phyloP scores from a whole-genome alignment of 1,140 invertebrate species.

The Brachionus calyciflorus region DNA sequence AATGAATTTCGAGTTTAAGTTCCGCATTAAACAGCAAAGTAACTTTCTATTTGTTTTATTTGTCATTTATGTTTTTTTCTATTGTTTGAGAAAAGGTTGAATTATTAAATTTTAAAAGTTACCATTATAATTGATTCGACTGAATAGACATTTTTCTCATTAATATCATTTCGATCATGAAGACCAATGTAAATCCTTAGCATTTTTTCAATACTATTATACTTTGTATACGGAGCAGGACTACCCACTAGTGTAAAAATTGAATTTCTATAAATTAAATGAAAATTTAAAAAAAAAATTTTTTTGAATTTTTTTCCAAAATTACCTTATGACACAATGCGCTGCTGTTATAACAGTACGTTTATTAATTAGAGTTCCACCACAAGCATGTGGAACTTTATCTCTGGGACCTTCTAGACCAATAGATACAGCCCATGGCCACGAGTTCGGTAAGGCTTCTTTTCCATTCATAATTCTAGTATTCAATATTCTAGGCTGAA shows the following conservation, averaged over 20 bases:
- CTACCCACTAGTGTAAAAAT: slow-evolving; percentile 36
- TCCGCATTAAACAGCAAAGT: too few relatives aligned
- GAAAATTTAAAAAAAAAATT: background rate
- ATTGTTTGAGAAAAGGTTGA: too few relatives aligned
- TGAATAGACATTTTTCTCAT: background rate
- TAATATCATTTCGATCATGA: slow-evolving; percentile 13
- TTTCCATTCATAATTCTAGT: slow-evolving; percentile 42
- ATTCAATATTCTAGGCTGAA: slow-evolving; percentile 6
- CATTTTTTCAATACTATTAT: slow-evolving; percentile 34
- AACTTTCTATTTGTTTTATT: too few relatives aligned
- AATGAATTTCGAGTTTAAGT: too few relatives aligned
- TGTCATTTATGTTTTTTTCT: too few relatives aligned
- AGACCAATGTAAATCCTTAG: slow-evolving; percentile 30
- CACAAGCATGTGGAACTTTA: slow-evolving; percentile 47
- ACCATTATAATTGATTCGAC: slow-evolving; percentile 42
- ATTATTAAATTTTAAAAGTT: background rate
- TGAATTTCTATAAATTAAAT: slow-evolving; percentile 22
- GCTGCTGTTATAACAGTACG: slow-evolving; percentile 50
- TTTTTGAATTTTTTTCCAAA: background rate
- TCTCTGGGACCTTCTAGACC: slow-evolving; percentile 18
- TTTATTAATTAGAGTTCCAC: slow-evolving; percentile 50
- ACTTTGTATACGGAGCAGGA: background rate
- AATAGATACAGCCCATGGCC: slow-evolving; percentile 46
- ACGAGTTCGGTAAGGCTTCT: slow-evolving; percentile 28
- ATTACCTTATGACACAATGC: slow-evolving; percentile 49